These are phyloP conservation scores for Empidonax traillii DNA, from an alignment of 2,113 vertebrate genomes.

Conservation along the genomic window DNA sequence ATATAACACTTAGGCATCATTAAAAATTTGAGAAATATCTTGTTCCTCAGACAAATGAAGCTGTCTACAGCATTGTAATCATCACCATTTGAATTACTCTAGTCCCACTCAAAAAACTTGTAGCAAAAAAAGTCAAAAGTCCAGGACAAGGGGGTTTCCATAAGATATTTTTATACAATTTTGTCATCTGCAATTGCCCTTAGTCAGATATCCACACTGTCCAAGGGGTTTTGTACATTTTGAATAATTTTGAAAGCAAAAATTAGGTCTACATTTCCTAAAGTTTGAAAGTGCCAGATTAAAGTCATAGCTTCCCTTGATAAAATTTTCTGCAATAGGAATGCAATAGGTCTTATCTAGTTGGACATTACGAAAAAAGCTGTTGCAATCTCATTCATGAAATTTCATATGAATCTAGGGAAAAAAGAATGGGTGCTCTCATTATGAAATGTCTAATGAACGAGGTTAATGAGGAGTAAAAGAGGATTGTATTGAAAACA, in stretches of 20 bases:
- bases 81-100: background rate
- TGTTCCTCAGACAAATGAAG: background rate
- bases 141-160: fast-evolving
- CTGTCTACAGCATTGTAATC: background rate
- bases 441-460: background rate
- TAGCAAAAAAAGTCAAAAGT: background rate
- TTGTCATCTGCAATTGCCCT: background rate
- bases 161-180: background rate
- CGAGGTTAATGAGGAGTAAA: background rate
- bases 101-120: fast-evolving
- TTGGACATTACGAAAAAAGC: background rate
- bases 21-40: background rate
- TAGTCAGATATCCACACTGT: background rate
- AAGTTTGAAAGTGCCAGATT: background rate
- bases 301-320: background rate
- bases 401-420: background rate
- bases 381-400: background rate
- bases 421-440: background rate
- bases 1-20: background rate
- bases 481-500: background rate
- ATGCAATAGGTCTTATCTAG: background rate
- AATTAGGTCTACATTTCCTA: background rate
- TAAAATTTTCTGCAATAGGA: background rate
- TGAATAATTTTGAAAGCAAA: background rate
- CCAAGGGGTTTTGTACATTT: background rate